These are phyloP conservation scores for Symphodus melops DNA, from an alignment of 2,113 vertebrate genomes.

Conservation along the genomic window DNA sequence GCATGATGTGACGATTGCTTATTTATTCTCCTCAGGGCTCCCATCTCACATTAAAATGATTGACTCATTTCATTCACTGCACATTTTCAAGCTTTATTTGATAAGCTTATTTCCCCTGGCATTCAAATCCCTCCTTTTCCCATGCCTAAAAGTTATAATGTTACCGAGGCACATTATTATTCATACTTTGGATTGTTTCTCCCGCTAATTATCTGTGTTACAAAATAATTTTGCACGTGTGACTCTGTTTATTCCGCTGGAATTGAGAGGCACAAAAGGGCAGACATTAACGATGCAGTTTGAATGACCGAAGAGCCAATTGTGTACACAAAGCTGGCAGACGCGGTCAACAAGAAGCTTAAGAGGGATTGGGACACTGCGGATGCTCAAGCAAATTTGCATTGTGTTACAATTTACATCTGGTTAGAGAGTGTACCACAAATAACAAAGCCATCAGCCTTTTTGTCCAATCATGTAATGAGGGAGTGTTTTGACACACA, in stretches of 20 bases:
- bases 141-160: slow-evolving; percentile 80
- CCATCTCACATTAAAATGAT: slow-evolving; percentile 85
- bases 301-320: slow-evolving; percentile 76
- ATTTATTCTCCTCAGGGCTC: slow-evolving; percentile 85
- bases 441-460: slow-evolving; percentile 71
- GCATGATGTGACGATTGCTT: slow-evolving; percentile 84
- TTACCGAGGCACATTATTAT: slow-evolving; percentile 77
- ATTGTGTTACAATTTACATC: slow-evolving; percentile 73
- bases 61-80: slow-evolving; percentile 85
- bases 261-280: slow-evolving; percentile 79
- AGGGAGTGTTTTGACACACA: slow-evolving; percentile 67
- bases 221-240: slow-evolving; percentile 77
- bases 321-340: slow-evolving; percentile 79
- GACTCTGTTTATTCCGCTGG: slow-evolving; percentile 78
- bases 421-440: slow-evolving; percentile 68
- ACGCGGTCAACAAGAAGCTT: slow-evolving; percentile 80
- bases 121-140: slow-evolving; percentile 72
- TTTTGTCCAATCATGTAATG: slow-evolving; percentile 68
- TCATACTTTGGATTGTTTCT: slow-evolving; percentile 80
- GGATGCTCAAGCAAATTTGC: slow-evolving; percentile 74
- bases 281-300: slow-evolving; percentile 78
- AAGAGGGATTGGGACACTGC: slow-evolving; percentile 76
- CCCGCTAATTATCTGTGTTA: slow-evolving; percentile 80
- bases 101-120: slow-evolving; percentile 80
- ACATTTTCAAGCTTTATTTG: slow-evolving; percentile 85